Conservation (phyloP, 2,797 vertebrate genomes). For the Rhinoraja longicauda region DNA sequence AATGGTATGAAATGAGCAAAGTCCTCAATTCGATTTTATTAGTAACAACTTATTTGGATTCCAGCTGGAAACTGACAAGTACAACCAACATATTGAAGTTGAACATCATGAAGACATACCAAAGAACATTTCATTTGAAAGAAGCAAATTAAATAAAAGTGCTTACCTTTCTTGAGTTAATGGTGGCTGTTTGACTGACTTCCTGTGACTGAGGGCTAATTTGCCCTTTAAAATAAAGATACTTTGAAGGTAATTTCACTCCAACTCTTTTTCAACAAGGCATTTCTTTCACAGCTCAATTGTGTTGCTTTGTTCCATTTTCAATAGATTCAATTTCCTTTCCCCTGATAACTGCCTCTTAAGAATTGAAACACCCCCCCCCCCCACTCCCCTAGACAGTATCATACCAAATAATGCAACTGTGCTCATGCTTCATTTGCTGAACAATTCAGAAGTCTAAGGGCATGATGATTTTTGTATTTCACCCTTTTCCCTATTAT, state of each 20-base stretch:
- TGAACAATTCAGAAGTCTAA: background rate
- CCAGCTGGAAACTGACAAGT: background rate
- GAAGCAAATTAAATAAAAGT: background rate
- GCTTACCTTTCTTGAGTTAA: background rate
- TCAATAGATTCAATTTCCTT: constrained; percentile 12
- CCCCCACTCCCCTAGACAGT: background rate
- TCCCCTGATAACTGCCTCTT: background rate
- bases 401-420: background rate
- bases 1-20: background rate
- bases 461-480: background rate
- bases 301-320: background rate
- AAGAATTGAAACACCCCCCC: background rate
- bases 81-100: background rate
- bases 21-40: background rate
- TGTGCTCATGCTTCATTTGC: background rate
- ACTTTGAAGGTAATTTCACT: background rate
- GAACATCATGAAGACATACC: background rate
- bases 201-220: background rate
- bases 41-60: background rate
- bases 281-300: background rate
- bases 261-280: background rate
- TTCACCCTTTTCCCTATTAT: background rate
- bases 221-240: background rate
- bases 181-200: background rate
- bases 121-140: background rate